These are phyloP conservation scores for Acipenser ruthenus DNA, from an alignment of 2,797 vertebrate species.

Conservation along the genomic window DNA sequence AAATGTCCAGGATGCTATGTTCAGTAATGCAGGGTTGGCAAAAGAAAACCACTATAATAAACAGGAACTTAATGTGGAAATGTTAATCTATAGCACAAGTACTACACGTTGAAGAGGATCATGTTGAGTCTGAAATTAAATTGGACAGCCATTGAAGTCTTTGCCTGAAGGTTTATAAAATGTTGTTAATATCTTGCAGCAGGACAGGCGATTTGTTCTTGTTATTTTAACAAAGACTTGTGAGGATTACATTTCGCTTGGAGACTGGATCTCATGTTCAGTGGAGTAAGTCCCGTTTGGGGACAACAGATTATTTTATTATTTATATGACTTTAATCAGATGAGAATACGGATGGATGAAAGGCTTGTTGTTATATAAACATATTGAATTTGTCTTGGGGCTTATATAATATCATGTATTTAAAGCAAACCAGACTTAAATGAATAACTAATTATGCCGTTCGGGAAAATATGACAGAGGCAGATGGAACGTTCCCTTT, in stretches of 20 bases:
- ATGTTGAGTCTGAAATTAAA: too few species aligned
- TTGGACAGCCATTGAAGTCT: too few species aligned
- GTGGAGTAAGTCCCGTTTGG: conserved; percentile 28
- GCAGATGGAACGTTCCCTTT: too few species aligned
- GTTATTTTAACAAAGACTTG: conserved; percentile 30
- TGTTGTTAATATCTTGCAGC: conserved; percentile 17
- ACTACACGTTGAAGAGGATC: too few species aligned
- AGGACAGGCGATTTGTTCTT: conserved; percentile 34
- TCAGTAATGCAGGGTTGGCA: too few species aligned
- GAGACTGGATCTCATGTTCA: conserved; percentile 36
- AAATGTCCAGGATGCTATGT: too few species aligned
- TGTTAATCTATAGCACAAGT: too few species aligned
- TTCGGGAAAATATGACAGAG: too few species aligned
- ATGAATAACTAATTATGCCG: too few species aligned
- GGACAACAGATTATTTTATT: conserved; percentile 41
- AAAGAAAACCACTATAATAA: too few species aligned
- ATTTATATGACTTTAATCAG: conserved; percentile 36
- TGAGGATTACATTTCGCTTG: conserved; percentile 21
- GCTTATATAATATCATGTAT: conserved; percentile 42
- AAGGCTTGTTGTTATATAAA: conserved; percentile 31
- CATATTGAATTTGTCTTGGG: conserved; percentile 46
- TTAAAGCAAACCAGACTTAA: conserved; percentile 6
- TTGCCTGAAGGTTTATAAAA: too few species aligned
- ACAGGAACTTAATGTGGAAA: too few species aligned
- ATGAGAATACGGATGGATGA: not conserved